A percentile compares a stretch with the other conserved stretches of the same genome.
These are phyloP conservation scores for Nixonia krombeini DNA, from an alignment of 1,140 invertebrate genomes.

Conservation along the genomic window DNA sequence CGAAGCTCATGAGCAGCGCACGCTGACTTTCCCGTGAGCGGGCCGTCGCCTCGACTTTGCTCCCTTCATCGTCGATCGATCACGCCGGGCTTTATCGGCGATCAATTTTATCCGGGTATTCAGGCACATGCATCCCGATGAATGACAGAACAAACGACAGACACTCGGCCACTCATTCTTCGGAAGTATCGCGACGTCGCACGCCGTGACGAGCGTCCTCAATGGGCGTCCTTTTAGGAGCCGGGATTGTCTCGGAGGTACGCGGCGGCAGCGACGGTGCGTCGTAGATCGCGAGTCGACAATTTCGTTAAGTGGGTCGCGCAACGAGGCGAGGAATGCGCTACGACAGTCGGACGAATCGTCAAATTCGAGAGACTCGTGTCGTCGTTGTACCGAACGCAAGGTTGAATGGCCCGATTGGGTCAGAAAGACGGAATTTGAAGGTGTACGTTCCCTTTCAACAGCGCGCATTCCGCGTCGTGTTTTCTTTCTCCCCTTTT, in stretches of 20 bases:
- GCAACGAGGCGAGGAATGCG: slow-evolving; percentile 11
- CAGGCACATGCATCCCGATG: slow-evolving; percentile 33
- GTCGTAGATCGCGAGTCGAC: slow-evolving; percentile 18
- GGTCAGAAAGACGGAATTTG: neutral
- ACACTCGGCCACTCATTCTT: slow-evolving; percentile 31
- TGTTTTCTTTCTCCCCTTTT: too few relatives aligned
- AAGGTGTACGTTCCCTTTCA: too few relatives aligned
- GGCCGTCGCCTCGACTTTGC: slow-evolving; percentile 26
- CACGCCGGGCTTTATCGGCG: slow-evolving; percentile 28
- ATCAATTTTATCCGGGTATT: slow-evolving; percentile 37
- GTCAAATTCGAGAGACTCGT: too few relatives aligned
- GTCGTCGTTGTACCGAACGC: neutral
- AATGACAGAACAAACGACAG: slow-evolving; percentile 44
- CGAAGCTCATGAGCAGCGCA: too few relatives aligned
- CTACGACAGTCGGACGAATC: too few relatives aligned
- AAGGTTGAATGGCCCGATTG: slow-evolving; percentile 8
- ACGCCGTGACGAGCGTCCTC: slow-evolving; percentile 27
- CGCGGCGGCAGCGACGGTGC: neutral
- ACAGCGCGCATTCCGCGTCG: too few relatives aligned
- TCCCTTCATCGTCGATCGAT: slow-evolving; percentile 38
- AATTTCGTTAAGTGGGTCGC: slow-evolving; percentile 32
- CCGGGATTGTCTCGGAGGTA: slow-evolving; percentile 18
- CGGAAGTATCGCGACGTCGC: slow-evolving; percentile 38
- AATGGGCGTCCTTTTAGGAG: slow-evolving; percentile 16
- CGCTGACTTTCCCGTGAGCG: slow-evolving; percentile 5